Evolutionary conservation across 2,113 vertebrate genomes (phyloP).

Genomic region (Cololabis saira): DNA sequence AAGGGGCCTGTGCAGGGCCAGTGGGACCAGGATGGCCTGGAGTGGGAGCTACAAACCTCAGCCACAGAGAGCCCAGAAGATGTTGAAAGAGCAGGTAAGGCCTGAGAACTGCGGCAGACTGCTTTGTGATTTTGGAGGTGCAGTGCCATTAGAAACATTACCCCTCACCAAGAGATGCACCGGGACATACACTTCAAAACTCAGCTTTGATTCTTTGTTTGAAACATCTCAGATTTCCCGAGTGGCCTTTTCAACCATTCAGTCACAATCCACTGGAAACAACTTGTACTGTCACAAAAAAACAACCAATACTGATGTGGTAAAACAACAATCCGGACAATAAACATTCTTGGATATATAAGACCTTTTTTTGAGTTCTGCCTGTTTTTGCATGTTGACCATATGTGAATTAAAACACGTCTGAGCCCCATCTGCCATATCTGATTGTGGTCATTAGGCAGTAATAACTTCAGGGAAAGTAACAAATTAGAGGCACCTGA

Average conservation of each 20-base stretch:
- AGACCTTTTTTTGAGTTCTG: conserved; percentile 1
- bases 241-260: not conserved
- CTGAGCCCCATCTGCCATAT: conserved; percentile 43
- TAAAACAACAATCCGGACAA: not conserved
- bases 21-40: conserved; percentile 65
- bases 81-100: conserved; percentile 79
- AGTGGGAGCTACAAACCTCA: conserved; percentile 68
- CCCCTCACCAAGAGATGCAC: conserved; percentile 34
- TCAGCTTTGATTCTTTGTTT: conserved; percentile 31
- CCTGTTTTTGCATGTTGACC: conserved; percentile 31
- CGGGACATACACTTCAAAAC: conserved; percentile 45
- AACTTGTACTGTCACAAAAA: not conserved
- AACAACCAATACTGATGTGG: not conserved
- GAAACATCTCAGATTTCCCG: conserved; percentile 20
- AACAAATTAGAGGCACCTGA: conserved; percentile 67
- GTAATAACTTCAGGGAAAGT: conserved; percentile 47
- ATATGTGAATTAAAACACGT: conserved; percentile 24
- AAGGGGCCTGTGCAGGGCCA: conserved; percentile 60
- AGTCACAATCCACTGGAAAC: not conserved
- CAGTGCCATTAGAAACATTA: conserved; percentile 52
- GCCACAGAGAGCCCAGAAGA: conserved; percentile 52
- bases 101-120: conserved; percentile 49
- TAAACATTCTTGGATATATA: not conserved
- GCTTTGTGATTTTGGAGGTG: conserved; percentile 21
- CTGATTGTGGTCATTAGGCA: conserved; percentile 53